Evolutionary conservation across 2,888 invertebrate genomes (phyloP), one percentile per base, ranked within the genome.

Genomic region (Ptychoptera contaminata): DNA sequence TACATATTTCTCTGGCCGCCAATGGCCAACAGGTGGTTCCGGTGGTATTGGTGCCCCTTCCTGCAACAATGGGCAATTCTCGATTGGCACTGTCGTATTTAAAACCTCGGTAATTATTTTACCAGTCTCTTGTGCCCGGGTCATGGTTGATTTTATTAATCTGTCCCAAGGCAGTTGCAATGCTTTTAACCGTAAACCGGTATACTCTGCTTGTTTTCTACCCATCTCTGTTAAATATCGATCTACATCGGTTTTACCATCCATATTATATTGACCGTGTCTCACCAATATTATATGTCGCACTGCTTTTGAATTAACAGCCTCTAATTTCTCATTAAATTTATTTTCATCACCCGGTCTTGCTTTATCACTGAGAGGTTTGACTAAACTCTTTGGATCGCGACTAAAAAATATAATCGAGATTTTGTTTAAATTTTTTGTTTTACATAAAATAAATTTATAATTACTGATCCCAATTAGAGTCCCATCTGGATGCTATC

Each of bases 1-100:
- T 69, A 86, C 87, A 66, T 76, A 71, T 55, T 70, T 67, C 57
- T 90, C 88, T 0, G 93, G 88, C 56, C 73, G 79, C 92, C 93
- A 96, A 56, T 80, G 77, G 0, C 84, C 81, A 0, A 84, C 71
- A 0, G 90, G 85, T 0, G 97, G 97, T 56, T 96, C 94, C 0
- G 96, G 94, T 1, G 87, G 84, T 52, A 92, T 79, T 0, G 97
- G 97, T 0, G 92, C 87, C 1, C 98, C 98, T 65, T 98, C 97
- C 46, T 86, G 76, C 15, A 98, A 65, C 53, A 88, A 66, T 53
- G 78, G 73, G 58, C 86, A 86, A 52, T 79, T 70, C 45, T 72
- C 70, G 1, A 79, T 69, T 35, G 37, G 40, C 14, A 16, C 2
- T 12, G 16, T 7, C 8, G 32, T 11, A 4, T 71, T 58, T 39